Evolutionary conservation across 2,797 vertebrate genomes (phyloP), one percentile per base, ranked within the genome.

Genomic region (Sebastolobus altivelis): DNA sequence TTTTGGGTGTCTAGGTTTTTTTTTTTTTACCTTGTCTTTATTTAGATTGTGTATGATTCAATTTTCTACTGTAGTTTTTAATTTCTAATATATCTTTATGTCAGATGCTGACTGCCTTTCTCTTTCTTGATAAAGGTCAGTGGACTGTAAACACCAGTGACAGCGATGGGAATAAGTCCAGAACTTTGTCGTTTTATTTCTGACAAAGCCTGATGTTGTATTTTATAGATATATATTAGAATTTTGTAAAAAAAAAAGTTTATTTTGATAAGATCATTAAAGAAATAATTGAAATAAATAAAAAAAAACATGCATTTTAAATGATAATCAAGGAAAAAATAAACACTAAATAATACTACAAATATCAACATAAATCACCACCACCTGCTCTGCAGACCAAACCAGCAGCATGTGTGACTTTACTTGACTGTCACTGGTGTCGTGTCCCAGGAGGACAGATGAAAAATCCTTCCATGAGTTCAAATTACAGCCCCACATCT

Each of bases 401-500:
- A 60, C n/a, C 1, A 11, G 25, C 55, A 61, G 5, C 18, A 27
- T 43, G 55, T 62, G 65, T 14, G 65, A 59, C 52, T 56, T n/a
- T 2, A 46, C 27, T 72, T 56, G 20, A 8, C 13, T 16, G 4
- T 72, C 75, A 11, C 43, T 2, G 35, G 58, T 62, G 60, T 71
- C 25, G 11, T n/a, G 5, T 54, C 61, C 18, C 66, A 33, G 38
- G 35, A 37, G 56, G 49, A 5, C 29, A 22, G 58, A 61, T 61
- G 8, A 67, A 60, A 78, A 46, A 18, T 66, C n/a, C 10, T 29
- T 22, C 55, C 33, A 46, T 11, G 11, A 68, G 75, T 61, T 78
- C 68, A 77, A 20, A 87, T 52, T 11, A 3, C 72, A 16, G 65
- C 56, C 38, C 38, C 59, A 79, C 90, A 84, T 89, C 84, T 89